These are phyloP conservation scores for Coptodon rendalli DNA, from an alignment of 2,113 vertebrate species.

Conservation along the genomic window DNA sequence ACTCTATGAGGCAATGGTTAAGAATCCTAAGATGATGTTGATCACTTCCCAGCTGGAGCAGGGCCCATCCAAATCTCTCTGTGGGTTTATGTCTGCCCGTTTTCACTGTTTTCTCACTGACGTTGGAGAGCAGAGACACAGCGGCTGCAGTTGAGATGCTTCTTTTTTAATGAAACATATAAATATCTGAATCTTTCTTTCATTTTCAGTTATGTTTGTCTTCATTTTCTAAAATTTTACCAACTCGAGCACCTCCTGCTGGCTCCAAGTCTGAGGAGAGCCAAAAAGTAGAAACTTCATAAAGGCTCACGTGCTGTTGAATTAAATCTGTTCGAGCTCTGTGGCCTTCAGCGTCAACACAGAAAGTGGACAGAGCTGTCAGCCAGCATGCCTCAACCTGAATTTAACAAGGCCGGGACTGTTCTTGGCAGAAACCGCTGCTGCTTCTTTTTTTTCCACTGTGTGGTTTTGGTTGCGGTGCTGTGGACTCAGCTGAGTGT, in stretches of 20 bases:
- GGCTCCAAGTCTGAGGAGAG: not conserved
- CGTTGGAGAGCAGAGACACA: not conserved
- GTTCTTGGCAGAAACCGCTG: not conserved
- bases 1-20: too few relatives aligned
- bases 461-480: not conserved
- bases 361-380: not conserved
- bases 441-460: not conserved
- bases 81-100: not conserved
- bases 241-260: not conserved
- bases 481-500: not conserved
- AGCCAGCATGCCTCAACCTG: not conserved
- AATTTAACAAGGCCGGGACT: not conserved
- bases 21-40: not conserved
- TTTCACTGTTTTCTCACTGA: not conserved
- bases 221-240: not conserved
- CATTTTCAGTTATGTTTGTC: not conserved
- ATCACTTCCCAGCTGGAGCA: not conserved
- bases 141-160: not conserved
- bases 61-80: not conserved
- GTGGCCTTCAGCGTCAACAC: not conserved
- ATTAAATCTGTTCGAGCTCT: not conserved
- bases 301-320: not conserved
- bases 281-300: not conserved
- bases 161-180: not conserved
- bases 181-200: not conserved